Base-by-base conservation (phyloP, 2,888 invertebrate genomes). In the Diploptera punctata region DNA sequence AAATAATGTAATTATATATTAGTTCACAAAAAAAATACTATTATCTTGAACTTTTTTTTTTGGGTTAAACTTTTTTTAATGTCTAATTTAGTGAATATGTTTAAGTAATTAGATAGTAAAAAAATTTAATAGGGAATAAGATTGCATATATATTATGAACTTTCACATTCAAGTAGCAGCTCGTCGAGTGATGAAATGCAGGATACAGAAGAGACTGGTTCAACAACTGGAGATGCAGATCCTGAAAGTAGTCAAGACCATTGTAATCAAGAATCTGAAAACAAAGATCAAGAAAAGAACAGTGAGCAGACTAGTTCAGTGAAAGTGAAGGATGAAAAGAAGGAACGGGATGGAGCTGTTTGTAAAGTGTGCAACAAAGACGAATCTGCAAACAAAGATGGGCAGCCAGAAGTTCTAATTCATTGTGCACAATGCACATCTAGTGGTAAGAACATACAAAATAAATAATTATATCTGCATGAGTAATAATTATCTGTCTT, bases 401-500 rank as follows among this genome's bases (percentile, higher is more conserved):
- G 83, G 43, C 81, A 83, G 65, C 80, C 83, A 13, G 88, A 88
- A 79, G 84, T 86, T 67, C 81, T 89, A 21, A 85, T 90, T 61
- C 85, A 85, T 70, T 90, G 90, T 79, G 86, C 87, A 7, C 87
- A 88, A 71, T 90, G 90, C 79, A 84, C 83, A 75, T 83, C 84
- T 76, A 82, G 84, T 78, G 93, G 93, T 86, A 87, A 87, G 80
- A 85, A 84, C 54, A 10, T 67, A 18, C 5, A 33, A 33, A 33
- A 33, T n/a, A n/a, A n/a, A n/a, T n/a, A n/a, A n/a, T n/a, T n/a
- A n/a, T n/a, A n/a, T n/a, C n/a, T n/a, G n/a, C n/a, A n/a, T n/a
- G n/a, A n/a, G n/a, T n/a, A n/a, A n/a, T n/a, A n/a, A n/a, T n/a
- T n/a, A n/a, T n/a, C n/a, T n/a, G n/a, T n/a, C n/a, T n/a, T n/a